These are phyloP conservation scores for Salticus scenicus DNA, from an alignment of 2,888 invertebrate genomes.

Conservation along the genomic window DNA sequence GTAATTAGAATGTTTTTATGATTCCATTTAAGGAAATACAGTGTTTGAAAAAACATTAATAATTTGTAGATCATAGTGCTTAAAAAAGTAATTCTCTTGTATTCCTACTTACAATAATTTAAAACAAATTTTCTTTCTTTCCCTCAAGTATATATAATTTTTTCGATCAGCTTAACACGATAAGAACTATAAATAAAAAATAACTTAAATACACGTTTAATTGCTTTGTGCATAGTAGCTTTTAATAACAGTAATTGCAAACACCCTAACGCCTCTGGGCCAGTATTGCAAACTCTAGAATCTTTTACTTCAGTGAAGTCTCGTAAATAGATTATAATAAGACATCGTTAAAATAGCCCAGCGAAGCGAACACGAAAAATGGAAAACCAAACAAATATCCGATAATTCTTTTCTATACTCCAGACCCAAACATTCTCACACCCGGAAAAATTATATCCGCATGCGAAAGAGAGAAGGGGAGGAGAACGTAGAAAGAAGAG, in stretches of 20 bases:
- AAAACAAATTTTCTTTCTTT: no score
- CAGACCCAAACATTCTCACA: constrained; percentile 46
- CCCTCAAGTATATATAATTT: no score
- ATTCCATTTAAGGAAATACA: no score
- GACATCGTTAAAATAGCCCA: constrained; percentile 67
- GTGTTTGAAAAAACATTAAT: no score
- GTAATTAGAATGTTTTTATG: no score
- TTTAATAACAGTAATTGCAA: constrained; percentile 44
- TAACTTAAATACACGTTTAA: constrained; percentile 4
- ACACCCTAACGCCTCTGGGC: constrained; percentile 46
- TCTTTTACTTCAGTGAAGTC: neutral
- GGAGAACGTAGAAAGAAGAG: neutral
- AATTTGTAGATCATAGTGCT: no score
- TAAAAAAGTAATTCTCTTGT: no score
- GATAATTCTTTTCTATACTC: constrained; percentile 44
- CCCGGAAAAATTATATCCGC: constrained; percentile 62
- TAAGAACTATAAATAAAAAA: no score
- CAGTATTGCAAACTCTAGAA: neutral
- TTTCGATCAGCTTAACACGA: no score
- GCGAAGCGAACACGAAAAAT: constrained; percentile 60
- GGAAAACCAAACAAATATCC: constrained; percentile 60
- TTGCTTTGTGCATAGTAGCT: neutral
- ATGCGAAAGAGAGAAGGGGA: constrained; percentile 15
- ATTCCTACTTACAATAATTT: no score
- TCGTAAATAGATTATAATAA: constrained; percentile 58